Conservation (phyloP, 2,797 vertebrate species). For the Crypturellus tataupa region DNA sequence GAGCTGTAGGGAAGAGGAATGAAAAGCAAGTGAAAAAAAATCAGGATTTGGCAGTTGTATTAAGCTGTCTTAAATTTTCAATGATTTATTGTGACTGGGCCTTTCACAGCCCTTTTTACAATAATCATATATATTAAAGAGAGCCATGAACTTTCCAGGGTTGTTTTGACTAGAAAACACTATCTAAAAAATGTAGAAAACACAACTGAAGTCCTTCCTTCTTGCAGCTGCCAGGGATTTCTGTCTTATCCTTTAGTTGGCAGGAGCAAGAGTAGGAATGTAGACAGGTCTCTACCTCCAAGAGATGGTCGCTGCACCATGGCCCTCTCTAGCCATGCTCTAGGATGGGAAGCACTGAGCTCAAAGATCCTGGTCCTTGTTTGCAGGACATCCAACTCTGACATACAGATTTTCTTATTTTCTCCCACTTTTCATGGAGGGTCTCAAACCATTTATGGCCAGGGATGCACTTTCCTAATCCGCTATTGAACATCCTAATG, state of each 20-base stretch:
- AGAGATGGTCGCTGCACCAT: neutral
- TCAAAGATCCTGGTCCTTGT: no score
- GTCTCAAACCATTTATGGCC: neutral
- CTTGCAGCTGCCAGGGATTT: neutral
- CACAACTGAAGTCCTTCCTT: neutral
- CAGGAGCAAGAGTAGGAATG: neutral
- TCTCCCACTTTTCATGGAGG: neutral
- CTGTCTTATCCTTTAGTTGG: neutral
- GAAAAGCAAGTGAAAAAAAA: neutral
- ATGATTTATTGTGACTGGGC: neutral
- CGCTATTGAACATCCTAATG: neutral
- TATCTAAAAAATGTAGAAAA: neutral
- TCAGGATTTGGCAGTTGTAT: neutral
- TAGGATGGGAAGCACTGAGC: neutral
- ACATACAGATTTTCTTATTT: neutral
- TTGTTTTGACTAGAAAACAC: neutral
- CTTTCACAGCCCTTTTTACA: neutral
- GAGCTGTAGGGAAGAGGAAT: neutral
- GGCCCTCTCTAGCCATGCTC: neutral
- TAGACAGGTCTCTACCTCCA: neutral
- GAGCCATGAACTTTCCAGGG: neutral
- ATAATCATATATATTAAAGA: neutral
- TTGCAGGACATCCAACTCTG: neutral
- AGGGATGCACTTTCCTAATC: neutral
- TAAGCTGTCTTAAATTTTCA: neutral